Evolutionary conservation across 2,113 vertebrate genomes (phyloP).

Genomic region (Chloropsis hardwickii): DNA sequence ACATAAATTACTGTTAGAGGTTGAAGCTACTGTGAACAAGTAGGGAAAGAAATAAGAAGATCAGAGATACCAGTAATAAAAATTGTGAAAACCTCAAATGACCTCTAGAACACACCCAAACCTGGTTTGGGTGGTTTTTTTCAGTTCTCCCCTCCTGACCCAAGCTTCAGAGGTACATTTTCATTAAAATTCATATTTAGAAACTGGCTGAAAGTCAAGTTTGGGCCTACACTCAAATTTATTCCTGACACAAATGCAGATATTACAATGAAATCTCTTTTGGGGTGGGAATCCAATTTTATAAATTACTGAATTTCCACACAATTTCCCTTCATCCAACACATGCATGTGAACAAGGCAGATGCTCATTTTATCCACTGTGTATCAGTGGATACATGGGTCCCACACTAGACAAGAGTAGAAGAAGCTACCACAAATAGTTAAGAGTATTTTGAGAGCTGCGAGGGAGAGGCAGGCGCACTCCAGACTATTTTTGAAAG

Average conservation of each 20-base stretch:
- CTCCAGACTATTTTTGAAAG: background rate
- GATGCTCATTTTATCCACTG: background rate
- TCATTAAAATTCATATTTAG: background rate
- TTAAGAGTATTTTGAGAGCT: background rate
- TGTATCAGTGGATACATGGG: background rate
- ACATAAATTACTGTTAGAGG: background rate
- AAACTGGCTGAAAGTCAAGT: background rate
- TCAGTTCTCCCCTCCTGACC: too few species aligned
- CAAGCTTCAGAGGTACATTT: background rate
- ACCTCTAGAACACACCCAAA: background rate
- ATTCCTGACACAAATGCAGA: background rate
- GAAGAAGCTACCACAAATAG: background rate
- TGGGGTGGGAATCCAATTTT: accelerated
- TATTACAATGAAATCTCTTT: background rate
- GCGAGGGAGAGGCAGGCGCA: accelerated
- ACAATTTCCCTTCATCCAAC: background rate
- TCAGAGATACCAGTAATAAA: background rate
- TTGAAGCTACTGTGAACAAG: background rate
- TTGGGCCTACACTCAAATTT: background rate
- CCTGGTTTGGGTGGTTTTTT: background rate
- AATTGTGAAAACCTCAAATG: background rate
- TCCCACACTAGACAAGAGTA: background rate
- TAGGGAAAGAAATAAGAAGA: background rate
- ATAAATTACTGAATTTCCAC: background rate
- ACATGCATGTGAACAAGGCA: background rate